Evolutionary conservation across 2,113 vertebrate species (phyloP), one percentile per base, ranked within the genome.

Genomic region (Numida meleagris): DNA sequence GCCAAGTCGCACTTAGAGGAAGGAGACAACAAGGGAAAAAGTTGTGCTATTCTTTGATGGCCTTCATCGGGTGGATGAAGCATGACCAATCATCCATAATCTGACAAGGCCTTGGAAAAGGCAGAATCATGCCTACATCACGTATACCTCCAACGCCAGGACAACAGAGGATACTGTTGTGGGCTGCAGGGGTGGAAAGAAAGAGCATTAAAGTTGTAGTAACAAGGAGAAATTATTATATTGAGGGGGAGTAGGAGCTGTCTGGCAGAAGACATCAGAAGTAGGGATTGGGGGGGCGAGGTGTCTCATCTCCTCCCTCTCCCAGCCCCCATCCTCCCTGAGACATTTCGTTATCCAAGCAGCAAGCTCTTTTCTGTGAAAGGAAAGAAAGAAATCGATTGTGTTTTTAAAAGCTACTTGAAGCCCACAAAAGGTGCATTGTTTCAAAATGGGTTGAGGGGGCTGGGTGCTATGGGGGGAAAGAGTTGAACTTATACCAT

Each of bases 401-500:
- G 94, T 96, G 85, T 93, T 96, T 93, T 96, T 94, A 72, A 95
- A 96, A 95, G 91, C 91, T 40, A 74, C 91, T 87, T 89, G 93
- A 48, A 91, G 36, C 53, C 79, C 90, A 97, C 94, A 97, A 97
- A 96, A 96, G 96, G 94, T 95, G 88, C 94, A 96, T 97, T 97
- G 96, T 97, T 97, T 90, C 90, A 90, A 96, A 96, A 94, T 95
- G 83, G 78, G 94, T 90, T 96, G 94, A 95, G 85, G 89, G 92
- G 94, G 86, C 36, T 93, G 97, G 91, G 94, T 92, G 75, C 88
- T 96, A 88, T 96, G 68, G 73, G 87, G 94, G 86, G 38, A 88
- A 91, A 95, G 93, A 88, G 78, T 43, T 95, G 91, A 95, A 94
- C 92, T 94, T 96, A 96, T 53, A 93, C 94, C 96, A 96, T 95